A percentile compares a stretch with the other conserved stretches of the same genome.
These are phyloP conservation scores for Gallinago undulata DNA, from an alignment of 2,113 vertebrate genomes.

Conservation along the genomic window DNA sequence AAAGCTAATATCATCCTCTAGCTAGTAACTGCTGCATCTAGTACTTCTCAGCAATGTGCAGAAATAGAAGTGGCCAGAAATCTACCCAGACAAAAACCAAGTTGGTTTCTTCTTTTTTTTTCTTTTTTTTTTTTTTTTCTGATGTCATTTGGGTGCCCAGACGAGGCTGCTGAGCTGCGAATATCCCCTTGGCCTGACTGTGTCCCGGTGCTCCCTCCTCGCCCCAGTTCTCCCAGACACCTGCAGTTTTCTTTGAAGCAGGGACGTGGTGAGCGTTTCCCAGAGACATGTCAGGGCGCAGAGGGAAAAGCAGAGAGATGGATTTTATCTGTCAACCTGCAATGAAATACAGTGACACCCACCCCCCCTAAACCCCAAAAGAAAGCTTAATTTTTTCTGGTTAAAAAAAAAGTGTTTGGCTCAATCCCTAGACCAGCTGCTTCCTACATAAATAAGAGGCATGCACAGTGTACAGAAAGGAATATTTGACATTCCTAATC, in stretches of 20 bases:
- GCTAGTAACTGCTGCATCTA: constrained; percentile 8
- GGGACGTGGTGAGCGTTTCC: neutral
- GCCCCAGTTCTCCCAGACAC: neutral
- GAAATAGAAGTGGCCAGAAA: constrained; percentile 38
- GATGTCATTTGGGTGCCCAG: neutral
- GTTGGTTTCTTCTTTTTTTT: neutral
- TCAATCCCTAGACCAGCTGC: constrained; percentile 55
- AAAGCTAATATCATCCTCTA: constrained; percentile 15
- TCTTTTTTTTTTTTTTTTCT: neutral
- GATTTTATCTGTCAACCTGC: constrained; percentile 22
- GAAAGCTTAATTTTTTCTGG: constrained; percentile 13
- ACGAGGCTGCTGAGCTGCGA: neutral
- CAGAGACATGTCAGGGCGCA: constrained; percentile 10
- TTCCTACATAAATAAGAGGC: constrained; percentile 62
- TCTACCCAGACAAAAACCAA: neutral
- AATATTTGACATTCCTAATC: constrained; percentile 67
- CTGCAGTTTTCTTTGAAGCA: constrained; percentile 46
- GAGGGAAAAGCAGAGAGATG: constrained; percentile 16
- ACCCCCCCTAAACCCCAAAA: neutral
- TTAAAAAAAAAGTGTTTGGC: constrained; percentile 31
- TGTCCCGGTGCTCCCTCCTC: neutral
- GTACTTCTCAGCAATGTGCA: constrained; percentile 44
- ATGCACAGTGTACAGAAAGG: constrained; percentile 41
- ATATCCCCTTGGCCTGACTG: neutral
- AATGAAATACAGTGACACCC: constrained; percentile 27